phyloP scores from a whole-genome alignment of 2,888 invertebrate genomes.

The Halictus quadricinctus region DNA sequence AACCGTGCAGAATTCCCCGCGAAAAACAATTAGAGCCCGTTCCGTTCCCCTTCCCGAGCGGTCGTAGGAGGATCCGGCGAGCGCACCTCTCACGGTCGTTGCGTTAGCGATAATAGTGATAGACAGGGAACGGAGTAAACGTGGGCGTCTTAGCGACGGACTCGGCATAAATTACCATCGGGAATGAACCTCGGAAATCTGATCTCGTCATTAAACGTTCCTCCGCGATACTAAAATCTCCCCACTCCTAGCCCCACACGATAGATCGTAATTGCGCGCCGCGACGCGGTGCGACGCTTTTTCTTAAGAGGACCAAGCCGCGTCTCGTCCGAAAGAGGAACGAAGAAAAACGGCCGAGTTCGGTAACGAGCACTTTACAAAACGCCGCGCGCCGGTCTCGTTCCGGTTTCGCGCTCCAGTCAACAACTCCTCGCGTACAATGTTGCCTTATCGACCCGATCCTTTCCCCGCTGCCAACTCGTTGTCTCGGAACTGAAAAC shows the following conservation, averaged over 20 bases:
- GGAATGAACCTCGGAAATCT: constrained; percentile 68
- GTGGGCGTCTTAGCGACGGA: constrained; percentile 69
- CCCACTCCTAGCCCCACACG: not conserved
- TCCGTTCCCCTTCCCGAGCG: not conserved
- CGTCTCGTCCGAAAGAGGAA: not conserved
- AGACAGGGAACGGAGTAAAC: constrained; percentile 67
- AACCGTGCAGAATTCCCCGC: constrained; percentile 35
- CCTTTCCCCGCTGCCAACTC: not conserved
- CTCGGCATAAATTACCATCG: constrained; percentile 69
- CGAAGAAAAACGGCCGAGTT: not conserved
- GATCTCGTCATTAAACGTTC: constrained; percentile 69
- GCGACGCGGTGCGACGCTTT: constrained; percentile 23
- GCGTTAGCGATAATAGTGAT: constrained; percentile 70
- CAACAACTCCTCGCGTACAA: constrained; percentile 32
- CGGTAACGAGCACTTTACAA: constrained; percentile 43
- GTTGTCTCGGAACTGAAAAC: constrained; percentile 1
- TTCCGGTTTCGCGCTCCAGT: constrained; percentile 28
- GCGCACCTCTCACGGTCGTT: constrained; percentile 51
- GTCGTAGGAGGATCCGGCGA: constrained; percentile 6
- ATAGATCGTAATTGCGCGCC: constrained; percentile 51
- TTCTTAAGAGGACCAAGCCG: not conserved
- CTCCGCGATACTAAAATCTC: constrained; percentile 60
- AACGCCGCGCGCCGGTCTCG: constrained; percentile 21
- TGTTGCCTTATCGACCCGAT: constrained; percentile 49
- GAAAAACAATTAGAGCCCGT: constrained; percentile 43